A percentile compares a stretch with the other conserved stretches of the same genome.
Conservation (phyloP, 2,113 vertebrate species). For the Loxodonta africana region DNA sequence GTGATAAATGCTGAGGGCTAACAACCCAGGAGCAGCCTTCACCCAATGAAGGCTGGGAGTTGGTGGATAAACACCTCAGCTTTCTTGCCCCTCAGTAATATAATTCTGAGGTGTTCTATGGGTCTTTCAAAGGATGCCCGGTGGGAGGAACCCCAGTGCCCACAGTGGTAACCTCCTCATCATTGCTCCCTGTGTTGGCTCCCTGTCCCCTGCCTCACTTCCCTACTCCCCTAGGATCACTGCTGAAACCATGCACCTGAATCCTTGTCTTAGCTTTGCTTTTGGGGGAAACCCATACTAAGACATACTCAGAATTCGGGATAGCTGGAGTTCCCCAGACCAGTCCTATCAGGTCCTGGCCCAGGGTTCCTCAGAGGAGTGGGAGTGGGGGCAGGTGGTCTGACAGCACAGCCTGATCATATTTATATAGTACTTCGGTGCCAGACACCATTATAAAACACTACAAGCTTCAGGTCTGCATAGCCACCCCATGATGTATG, state of each 20-base stretch:
- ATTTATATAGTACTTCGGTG: background rate
- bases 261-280: background rate
- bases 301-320: background rate
- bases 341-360: background rate
- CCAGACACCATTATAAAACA: background rate
- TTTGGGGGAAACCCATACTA: background rate
- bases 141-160: background rate
- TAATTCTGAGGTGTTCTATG: background rate
- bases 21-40: background rate
- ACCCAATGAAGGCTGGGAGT: background rate
- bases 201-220: background rate
- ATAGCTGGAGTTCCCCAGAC: background rate
- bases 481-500: background rate
- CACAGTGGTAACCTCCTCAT: background rate
- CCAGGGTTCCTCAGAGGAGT: background rate
- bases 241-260: background rate
- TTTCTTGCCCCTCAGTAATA: background rate
- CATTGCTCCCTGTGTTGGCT: background rate
- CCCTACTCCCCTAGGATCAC: background rate
- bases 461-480: background rate
- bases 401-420: background rate
- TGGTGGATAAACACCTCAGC: background rate
- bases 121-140: background rate
- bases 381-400: background rate
- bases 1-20: background rate